A percentile compares a stretch with the other conserved stretches of the same genome.
phyloP scores from a whole-genome alignment of 2,797 vertebrate species.

The Tympanoctomys barrerae region DNA sequence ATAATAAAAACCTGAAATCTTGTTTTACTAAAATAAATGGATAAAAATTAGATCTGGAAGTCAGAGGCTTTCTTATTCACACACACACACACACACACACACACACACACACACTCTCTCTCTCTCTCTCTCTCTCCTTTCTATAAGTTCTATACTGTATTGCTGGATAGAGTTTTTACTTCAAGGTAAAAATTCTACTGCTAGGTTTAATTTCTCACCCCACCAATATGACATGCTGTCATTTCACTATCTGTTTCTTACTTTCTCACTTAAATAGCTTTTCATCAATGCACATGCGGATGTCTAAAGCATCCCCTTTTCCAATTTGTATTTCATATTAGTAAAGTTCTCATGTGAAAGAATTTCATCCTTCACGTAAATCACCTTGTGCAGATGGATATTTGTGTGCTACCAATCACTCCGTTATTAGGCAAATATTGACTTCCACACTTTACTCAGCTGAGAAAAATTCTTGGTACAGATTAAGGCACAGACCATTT shows the following conservation, averaged over 20 bases:
- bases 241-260: neutral
- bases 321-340: neutral
- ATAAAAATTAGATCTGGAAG: neutral
- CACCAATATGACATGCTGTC: neutral
- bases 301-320: neutral
- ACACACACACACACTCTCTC: no score
- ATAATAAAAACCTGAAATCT: neutral
- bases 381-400: neutral
- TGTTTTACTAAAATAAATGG: neutral
- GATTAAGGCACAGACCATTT: neutral
- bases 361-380: neutral
- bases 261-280: neutral
- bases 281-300: neutral
- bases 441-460: neutral
- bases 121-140: neutral
- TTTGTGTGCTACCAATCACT: neutral
- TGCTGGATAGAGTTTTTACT: neutral
- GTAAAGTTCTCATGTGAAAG: neutral
- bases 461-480: neutral
- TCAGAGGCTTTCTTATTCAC: neutral
- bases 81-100: neutral
- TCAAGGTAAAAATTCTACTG: neutral
- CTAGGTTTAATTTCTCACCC: neutral
- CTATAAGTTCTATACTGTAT: neutral
- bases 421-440: neutral